Conservation (phyloP, 2,113 vertebrate genomes). For the Malurus alboscapulatus region DNA sequence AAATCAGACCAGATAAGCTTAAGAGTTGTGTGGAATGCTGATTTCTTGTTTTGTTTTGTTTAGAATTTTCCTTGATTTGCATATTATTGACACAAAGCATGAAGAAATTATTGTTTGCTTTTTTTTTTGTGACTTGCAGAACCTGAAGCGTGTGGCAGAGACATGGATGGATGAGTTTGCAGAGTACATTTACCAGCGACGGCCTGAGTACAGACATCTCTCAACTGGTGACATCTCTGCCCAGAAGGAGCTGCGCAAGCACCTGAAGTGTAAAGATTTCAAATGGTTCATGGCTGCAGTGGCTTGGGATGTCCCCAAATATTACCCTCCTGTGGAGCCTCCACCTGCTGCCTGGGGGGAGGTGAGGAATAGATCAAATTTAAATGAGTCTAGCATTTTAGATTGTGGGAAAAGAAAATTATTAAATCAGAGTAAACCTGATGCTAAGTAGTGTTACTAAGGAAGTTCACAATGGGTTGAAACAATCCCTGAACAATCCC, state of each 20-base stretch:
- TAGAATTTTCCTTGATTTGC: not conserved
- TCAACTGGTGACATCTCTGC: constrained; percentile 86
- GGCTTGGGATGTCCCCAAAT: constrained; percentile 89
- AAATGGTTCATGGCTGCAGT: constrained; percentile 90
- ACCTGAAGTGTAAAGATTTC: constrained; percentile 90
- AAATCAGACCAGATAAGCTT: not conserved
- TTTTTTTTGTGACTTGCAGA: constrained; percentile 68
- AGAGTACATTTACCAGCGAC: constrained; percentile 87
- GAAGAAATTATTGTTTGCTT: not conserved
- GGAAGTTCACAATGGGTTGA: not conserved
- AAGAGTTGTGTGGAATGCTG: not conserved
- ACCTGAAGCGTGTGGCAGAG: constrained; percentile 89
- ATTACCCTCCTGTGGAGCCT: constrained; percentile 88
- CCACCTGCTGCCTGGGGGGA: constrained; percentile 88
- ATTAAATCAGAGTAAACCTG: not conserved
- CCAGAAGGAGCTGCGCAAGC: constrained; percentile 86
- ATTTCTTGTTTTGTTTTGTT: not conserved
- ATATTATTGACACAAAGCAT: not conserved
- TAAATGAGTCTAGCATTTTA: not conserved
- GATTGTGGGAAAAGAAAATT: not conserved
- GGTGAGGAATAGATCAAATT: constrained; percentile 68
- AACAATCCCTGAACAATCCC: not conserved
- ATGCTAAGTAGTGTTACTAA: not conserved
- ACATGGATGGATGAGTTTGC: constrained; percentile 93
- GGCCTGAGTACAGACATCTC: constrained; percentile 87